Evolutionary conservation across 2,797 vertebrate species (phyloP), one percentile per base, ranked within the genome.

Genomic region (Cygnus olor): DNA sequence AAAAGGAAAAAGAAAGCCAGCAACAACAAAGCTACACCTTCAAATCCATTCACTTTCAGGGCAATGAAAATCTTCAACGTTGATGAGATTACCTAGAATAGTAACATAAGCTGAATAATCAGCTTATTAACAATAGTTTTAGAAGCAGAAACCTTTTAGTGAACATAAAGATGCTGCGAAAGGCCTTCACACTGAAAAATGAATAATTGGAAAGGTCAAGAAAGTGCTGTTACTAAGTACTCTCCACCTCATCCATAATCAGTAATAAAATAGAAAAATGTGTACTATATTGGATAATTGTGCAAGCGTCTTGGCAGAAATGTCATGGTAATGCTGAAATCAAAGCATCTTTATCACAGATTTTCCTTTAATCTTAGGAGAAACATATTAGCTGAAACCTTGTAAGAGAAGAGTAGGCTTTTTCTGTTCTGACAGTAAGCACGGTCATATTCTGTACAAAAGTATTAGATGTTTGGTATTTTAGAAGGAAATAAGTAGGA

Each of bases 321-420:
- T 16, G 5, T 28, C 81, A 83, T 72, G 44, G 34, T 81, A 57
- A 56, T 64, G 70, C 38, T 85, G 65, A 74, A 49, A 63, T 74
- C 25, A 78, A 85, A 71, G 25, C 34, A 64, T 36, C 77, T 25
- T 68, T 36, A 84, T 49, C 10, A 58, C 6, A 9, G 53, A 40
- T 83, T 90, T 88, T 30, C 47, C 58, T 84, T 96, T 92, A 44
- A 44, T 47, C 36, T 85, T 92, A 36, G 54, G 71, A 81, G 34
- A 32, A 36, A 56, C 14, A 77, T 13, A 81, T 36, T 60, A 80
- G 61, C 18, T 80, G n/a, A 83, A 64, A 13, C 24, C 66, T 89
- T 42, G 10, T 65, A 42, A 30, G 42, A 49, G 32, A 21, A 40
- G 2, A 78, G 17, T 72, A 56, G 65, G 8, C 1, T 76, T 7